Percentiles rank a stretch among this genome's conserved stretches.
Conservation (phyloP, 2,797 vertebrate genomes). For the Acanthopagrus latus region DNA sequence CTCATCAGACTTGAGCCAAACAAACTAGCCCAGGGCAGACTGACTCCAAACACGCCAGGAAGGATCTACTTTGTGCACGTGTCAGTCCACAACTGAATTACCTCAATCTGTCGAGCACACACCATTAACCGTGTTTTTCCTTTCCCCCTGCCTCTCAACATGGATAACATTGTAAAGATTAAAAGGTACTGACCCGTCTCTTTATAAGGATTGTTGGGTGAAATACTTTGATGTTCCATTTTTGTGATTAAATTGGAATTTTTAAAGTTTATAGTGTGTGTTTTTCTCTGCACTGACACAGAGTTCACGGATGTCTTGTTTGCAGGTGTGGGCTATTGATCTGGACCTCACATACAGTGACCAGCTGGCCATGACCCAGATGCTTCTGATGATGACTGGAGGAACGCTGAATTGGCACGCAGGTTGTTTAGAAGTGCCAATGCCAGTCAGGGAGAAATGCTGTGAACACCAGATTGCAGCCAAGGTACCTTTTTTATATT, state of each 20-base stretch:
- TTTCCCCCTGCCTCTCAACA: constrained; percentile 50
- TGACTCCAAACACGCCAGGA: constrained; percentile 54
- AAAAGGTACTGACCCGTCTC: constrained; percentile 50
- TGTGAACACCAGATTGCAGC: constrained; percentile 42
- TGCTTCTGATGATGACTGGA: constrained; percentile 89
- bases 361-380: constrained; percentile 93
- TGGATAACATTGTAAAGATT: constrained; percentile 56
- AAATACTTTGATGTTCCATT: constrained; percentile 50
- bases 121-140: constrained; percentile 47
- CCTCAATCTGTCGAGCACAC: constrained; percentile 54
- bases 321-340: constrained; percentile 93
- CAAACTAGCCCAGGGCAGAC: constrained; percentile 65
- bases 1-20: constrained; percentile 75
- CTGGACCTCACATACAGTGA: constrained; percentile 91
- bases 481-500: constrained; percentile 56
- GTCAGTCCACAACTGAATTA: constrained; percentile 61
- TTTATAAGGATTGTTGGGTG: constrained; percentile 28
- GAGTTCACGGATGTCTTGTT: constrained; percentile 52
- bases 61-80: constrained; percentile 62
- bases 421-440: constrained; percentile 82
- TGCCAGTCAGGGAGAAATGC: constrained; percentile 54
- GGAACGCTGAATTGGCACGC: constrained; percentile 86
- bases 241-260: constrained; percentile 52
- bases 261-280: constrained; percentile 34
- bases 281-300: constrained; percentile 44